Base-by-base conservation (phyloP, 1,140 invertebrate genomes). In the Diachasma alloeum region DNA sequence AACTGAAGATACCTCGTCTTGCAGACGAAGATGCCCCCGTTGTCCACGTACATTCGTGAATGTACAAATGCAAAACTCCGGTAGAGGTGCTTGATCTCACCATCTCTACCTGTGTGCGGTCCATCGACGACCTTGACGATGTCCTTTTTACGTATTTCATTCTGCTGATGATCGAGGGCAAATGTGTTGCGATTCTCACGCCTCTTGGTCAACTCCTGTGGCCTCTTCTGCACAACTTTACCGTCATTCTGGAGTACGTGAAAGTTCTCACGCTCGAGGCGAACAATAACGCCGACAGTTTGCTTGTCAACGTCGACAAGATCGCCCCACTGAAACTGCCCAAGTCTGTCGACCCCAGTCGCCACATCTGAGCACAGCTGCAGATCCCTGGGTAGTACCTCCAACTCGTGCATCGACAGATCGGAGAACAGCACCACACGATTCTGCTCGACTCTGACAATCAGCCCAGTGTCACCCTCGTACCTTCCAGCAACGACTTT, bases 261-360 rank as follows among this genome's bases (percentile, higher is more conserved):
- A 85, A 99, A 98, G 84, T 96, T 96, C 86, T 99, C 98, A 76
- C 96, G 94, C 86, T 99, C 98, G 63, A 99, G 89, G 17, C 97
- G 91, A 0, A 99, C 97, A 81, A 99, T 99, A 0, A 98, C 97
- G 17, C 98, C 98, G 9, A 99, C 97, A 46, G 96, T 99, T 87
- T 99, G 96, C 0, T 96, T 92, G 89, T 98, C 98, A 6, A 99
- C 86, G 85, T 97, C 95, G 0, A 99, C 98, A 80, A 99, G 91
- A 89, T 99, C 98, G 15, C 98, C 98, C 95, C 97, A 99, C 89
- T 99, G 97, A 85, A 97, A 99, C 89, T 99, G 97, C 1, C 98
- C 98, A 36, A 99, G 91, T 10, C 96, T 97, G 86, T 99, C 98
- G 0, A 99, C 98, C 69, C 98, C 98, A 26, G 97, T 98, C 0